Evolutionary conservation across 2,113 vertebrate species (phyloP).

Genomic region (Oreochromis tanganicae): DNA sequence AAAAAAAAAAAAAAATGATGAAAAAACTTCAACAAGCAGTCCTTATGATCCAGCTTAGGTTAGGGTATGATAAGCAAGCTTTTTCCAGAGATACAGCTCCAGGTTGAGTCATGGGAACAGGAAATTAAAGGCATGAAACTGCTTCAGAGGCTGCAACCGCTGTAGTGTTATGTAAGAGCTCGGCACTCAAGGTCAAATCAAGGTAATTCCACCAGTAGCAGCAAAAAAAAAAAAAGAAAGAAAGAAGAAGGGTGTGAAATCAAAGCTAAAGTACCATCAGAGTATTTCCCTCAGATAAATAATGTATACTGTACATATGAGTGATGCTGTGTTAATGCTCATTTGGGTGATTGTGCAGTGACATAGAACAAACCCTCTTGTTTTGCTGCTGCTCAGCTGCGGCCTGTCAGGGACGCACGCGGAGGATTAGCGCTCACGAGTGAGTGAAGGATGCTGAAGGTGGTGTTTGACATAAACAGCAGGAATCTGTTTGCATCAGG

Average conservation of each 20-base stretch:
- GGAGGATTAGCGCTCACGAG: background rate
- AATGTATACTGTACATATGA: background rate
- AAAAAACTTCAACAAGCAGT: background rate
- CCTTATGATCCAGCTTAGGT: background rate
- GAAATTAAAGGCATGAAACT: conserved; percentile 16
- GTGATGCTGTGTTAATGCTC: background rate
- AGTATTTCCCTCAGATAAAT: background rate
- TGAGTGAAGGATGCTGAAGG: background rate
- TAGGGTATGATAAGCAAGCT: background rate
- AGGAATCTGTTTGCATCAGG: background rate
- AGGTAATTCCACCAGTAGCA: conserved; percentile 18
- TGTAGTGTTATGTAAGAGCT: conserved; percentile 39
- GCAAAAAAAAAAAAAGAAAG: background rate
- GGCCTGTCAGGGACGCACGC: background rate
- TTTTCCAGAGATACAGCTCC: conserved; percentile 11
- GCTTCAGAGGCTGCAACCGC: conserved; percentile 32
- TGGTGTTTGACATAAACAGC: background rate
- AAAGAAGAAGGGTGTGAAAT: background rate
- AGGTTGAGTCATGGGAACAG: conserved; percentile 16
- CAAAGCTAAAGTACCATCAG: background rate
- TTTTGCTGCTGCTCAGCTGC: background rate
- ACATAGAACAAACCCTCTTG: background rate
- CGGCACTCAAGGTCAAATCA: conserved; percentile 44
- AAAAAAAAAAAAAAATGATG: background rate
- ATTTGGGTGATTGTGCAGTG: background rate